Evolutionary conservation across 2,113 vertebrate genomes (phyloP), one percentile per base, ranked within the genome.

Genomic region (Pterocles burchelli): DNA sequence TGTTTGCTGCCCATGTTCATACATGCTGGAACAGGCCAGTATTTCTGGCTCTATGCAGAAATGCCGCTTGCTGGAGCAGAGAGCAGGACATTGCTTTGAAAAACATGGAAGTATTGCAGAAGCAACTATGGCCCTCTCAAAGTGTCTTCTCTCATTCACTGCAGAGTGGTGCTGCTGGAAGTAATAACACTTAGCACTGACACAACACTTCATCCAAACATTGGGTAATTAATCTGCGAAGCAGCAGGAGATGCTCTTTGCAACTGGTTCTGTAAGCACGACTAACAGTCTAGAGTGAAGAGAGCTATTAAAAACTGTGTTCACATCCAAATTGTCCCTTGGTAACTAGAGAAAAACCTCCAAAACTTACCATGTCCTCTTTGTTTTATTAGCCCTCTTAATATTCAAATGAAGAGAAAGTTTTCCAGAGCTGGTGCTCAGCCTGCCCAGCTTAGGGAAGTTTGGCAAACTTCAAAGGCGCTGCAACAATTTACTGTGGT

Each of bases 381-480:
- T 77, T 94, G 68, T 93, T 94, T 94, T 93, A 92, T 85, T 76
- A 79, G 78, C 71, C 25, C 34, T 88, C 73, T 90, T 90, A 91
- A 75, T 85, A 95, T 89, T 92, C 81, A 95, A 86, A 93, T 88
- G 66, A 97, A 73, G 59, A 71, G 75, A 95, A 92, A 88, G 72
- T 92, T 96, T 93, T 94, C 85, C 74, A 92, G 85, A 89, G 63
- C 71, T 1, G 5, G 16, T 77, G 76, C 67, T 80, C 54, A 83
- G 81, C 71, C 48, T 86, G 72, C 68, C n/a, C 45, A 86, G 85
- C 65, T 75, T 61, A 33, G 73, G 92, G 71, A 70, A 91, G 11
- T 20, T 87, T 95, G 81, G 71, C 9, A 0, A 49, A 73, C 66
- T 95, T 95, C 87, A 96, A 91, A 91, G 72, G 11, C 84, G 17